Evolutionary conservation across 1,140 invertebrate genomes (phyloP).

Genomic region (Saccostrea cuccullata): DNA sequence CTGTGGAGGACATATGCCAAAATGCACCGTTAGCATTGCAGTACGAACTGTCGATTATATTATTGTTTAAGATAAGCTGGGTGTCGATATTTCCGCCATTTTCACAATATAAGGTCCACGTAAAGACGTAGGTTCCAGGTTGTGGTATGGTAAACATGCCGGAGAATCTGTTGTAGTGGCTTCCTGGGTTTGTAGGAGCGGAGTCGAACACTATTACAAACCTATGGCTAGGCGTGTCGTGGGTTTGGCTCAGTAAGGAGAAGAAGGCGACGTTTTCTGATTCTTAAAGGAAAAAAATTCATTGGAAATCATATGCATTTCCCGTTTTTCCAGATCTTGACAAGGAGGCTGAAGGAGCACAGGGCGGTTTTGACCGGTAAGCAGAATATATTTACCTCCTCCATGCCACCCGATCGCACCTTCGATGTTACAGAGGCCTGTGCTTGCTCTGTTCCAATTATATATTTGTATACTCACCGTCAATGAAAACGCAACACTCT

Average conservation of each 20-base stretch:
- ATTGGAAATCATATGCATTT: too few relatives aligned
- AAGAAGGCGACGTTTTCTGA: background rate
- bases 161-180: conserved; percentile 27
- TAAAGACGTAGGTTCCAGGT: conserved; percentile 6
- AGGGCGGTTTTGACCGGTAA: too few relatives aligned
- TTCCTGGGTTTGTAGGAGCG: background rate
- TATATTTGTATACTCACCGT: too few relatives aligned
- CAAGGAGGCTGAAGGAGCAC: too few relatives aligned
- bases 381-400: too few relatives aligned
- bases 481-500: too few relatives aligned
- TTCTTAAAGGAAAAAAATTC: too few relatives aligned
- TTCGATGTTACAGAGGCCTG: too few relatives aligned
- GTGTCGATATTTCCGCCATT: background rate
- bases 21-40: background rate
- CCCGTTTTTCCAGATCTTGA: too few relatives aligned
- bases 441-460: too few relatives aligned
- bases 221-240: background rate
- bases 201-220: conserved; percentile 8
- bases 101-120: background rate
- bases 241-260: background rate
- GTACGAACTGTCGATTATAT: background rate
- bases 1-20: background rate
- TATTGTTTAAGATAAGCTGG: background rate
- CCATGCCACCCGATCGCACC: too few relatives aligned
- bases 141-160: conserved; percentile 30